Conservation (phyloP, 92 coral and sea anemone species). For the Chrysogorgia sp. region DNA sequence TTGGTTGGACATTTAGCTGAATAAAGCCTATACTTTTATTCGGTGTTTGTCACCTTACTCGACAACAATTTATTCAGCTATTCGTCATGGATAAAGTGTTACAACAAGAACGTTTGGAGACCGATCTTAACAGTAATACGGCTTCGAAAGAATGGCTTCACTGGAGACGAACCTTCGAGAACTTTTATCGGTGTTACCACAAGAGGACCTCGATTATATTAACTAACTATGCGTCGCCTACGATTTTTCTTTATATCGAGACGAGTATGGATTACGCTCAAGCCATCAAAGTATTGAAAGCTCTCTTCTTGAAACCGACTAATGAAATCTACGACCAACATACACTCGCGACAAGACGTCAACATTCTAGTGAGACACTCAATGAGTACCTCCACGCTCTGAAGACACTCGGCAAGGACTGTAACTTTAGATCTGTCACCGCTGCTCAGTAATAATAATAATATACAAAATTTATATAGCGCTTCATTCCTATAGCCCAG, state of each 20-base stretch:
- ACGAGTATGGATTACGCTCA: slow-evolving; percentile 11
- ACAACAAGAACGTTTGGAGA: slow-evolving; percentile 31
- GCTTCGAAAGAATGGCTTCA: slow-evolving; percentile 47
- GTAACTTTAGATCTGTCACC: slow-evolving; percentile 45
- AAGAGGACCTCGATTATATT: slow-evolving; percentile 22
- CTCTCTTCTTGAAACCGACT: slow-evolving; percentile 13
- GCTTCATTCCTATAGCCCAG: too few relatives aligned
- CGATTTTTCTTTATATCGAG: slow-evolving; percentile 27
- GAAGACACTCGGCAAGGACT: slow-evolving; percentile 46
- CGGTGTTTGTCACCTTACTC: too few relatives aligned
- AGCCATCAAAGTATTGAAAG: slow-evolving; percentile 17
- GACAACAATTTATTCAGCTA: slow-evolving; percentile 56
- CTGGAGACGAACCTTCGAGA: slow-evolving; percentile 38
- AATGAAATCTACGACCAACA: slow-evolving; percentile 56
- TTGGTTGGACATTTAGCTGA: too few relatives aligned
- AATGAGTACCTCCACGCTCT: slow-evolving; percentile 33
- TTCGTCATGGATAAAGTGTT: slow-evolving; percentile 33
- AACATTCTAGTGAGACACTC: slow-evolving; percentile 36
- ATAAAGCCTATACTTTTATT: too few relatives aligned
- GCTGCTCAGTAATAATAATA: too few relatives aligned
- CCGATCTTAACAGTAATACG: slow-evolving; percentile 15
- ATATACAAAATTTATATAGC: too few relatives aligned
- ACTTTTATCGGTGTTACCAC: slow-evolving; percentile 38
- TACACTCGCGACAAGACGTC: slow-evolving; percentile 60
- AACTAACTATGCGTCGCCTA: slow-evolving; percentile 25